phyloP scores from a whole-genome alignment of 2,797 vertebrate genomes.

The Astyanax mexicanus region DNA sequence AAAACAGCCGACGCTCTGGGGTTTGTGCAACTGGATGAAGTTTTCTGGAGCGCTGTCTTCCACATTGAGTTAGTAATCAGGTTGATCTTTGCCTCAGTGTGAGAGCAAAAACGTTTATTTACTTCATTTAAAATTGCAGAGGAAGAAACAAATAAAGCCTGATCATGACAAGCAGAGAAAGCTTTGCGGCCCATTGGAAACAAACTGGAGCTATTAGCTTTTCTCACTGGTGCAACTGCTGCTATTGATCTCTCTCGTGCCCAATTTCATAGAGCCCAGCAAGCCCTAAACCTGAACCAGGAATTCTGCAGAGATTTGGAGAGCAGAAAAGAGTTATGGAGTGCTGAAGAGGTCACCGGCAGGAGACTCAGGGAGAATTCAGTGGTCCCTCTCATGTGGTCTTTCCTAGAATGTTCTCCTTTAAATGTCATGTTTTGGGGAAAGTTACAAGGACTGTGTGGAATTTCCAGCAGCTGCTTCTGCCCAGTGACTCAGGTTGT shows the following conservation, averaged over 20 bases:
- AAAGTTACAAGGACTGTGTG: slow-evolving; percentile 53
- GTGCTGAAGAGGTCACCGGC: slow-evolving; percentile 35
- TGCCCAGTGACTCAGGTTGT: slow-evolving; percentile 54
- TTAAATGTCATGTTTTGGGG: slow-evolving; percentile 58
- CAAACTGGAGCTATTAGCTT: slow-evolving; percentile 13
- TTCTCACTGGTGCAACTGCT: slow-evolving; percentile 5
- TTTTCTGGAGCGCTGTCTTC: slow-evolving; percentile 41
- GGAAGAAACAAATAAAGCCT: not conserved
- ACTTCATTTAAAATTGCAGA: slow-evolving; percentile 14
- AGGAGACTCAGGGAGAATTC: slow-evolving; percentile 40
- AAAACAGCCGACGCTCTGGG: slow-evolving; percentile 35
- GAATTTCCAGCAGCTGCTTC: slow-evolving; percentile 60
- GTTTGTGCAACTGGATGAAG: slow-evolving; percentile 30
- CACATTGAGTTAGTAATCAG: slow-evolving; percentile 38
- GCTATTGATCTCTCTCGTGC: slow-evolving; percentile 9
- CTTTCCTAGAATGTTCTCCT: slow-evolving; percentile 48
- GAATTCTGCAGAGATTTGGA: slow-evolving; percentile 14
- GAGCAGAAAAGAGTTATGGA: slow-evolving; percentile 18
- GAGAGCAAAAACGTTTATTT: slow-evolving; percentile 35
- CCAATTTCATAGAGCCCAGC: slow-evolving; percentile 7
- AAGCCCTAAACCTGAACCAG: slow-evolving; percentile 21
- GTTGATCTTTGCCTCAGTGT: slow-evolving; percentile 19
- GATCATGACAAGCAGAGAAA: not conserved
- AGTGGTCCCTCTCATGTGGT: slow-evolving; percentile 54
- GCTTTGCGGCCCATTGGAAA: not conserved